Conservation (phyloP, 2,113 vertebrate genomes). For the Toxotes chatareus region DNA sequence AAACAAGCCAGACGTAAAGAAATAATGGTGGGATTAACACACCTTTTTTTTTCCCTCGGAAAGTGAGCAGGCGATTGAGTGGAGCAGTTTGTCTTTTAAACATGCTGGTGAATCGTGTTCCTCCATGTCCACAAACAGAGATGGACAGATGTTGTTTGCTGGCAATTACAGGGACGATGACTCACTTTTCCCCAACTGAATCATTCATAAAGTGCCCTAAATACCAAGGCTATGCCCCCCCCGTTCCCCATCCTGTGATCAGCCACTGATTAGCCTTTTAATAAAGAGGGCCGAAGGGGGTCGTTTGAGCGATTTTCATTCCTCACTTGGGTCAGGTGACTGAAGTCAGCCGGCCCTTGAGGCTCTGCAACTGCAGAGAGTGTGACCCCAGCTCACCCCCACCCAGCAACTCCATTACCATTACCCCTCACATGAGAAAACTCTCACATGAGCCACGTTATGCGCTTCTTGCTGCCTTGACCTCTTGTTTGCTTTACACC, state of each 20-base stretch:
- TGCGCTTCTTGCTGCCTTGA: conserved; percentile 1
- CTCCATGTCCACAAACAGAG: not conserved
- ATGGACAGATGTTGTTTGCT: conserved; percentile 49
- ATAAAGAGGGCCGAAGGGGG: not conserved
- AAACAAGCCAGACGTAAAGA: conserved; percentile 1
- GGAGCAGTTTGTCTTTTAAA: conserved; percentile 1
- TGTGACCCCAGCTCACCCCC: conserved; percentile 3
- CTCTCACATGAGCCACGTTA: conserved; percentile 43
- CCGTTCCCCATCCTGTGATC: conserved; percentile 7
- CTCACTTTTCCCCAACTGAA: conserved; percentile 40
- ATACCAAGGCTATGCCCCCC: conserved; percentile 1
- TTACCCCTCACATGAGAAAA: conserved; percentile 57
- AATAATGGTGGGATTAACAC: not conserved
- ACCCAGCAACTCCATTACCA: conserved; percentile 9
- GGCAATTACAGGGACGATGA: conserved; percentile 12
- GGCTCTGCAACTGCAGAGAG: not conserved
- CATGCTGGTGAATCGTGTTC: not conserved
- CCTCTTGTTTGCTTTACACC: conserved; percentile 57
- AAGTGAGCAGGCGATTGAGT: not conserved
- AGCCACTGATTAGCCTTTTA: conserved; percentile 18
- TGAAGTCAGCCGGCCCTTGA: not conserved
- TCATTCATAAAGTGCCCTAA: conserved; percentile 56
- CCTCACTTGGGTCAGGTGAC: conserved; percentile 42
- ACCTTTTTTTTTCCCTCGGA: not conserved
- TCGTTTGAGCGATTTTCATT: conserved; percentile 15